These are phyloP conservation scores for Drosophila melanogaster DNA, from an alignment of 1,140 invertebrate genomes.

Conservation along the genomic window DNA sequence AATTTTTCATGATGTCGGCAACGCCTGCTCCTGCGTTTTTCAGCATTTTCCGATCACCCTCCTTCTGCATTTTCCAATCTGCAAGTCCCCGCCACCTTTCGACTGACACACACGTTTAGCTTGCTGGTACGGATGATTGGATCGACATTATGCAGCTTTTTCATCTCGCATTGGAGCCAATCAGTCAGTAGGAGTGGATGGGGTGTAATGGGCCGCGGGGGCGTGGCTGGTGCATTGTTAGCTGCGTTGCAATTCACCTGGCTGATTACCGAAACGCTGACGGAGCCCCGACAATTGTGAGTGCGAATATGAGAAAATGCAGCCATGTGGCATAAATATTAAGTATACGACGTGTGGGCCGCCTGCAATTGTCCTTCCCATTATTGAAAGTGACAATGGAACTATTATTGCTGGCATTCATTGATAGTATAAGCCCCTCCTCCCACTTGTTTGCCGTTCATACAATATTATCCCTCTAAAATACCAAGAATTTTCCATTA, in stretches of 20 bases:
- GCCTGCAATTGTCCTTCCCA: background rate
- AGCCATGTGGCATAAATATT: conserved; percentile 24
- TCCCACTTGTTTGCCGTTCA: background rate
- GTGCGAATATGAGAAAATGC: conserved; percentile 2
- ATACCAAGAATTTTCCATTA: background rate
- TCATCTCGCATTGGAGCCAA: conserved; percentile 35
- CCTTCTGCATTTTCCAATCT: background rate
- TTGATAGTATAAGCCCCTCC: too few species aligned
- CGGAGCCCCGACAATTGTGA: conserved; percentile 16
- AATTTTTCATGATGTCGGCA: conserved; percentile 41
- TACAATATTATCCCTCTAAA: too few species aligned
- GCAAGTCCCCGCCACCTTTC: too few species aligned
- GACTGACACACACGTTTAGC: conserved; percentile 1
- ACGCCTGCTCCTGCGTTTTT: conserved; percentile 12
- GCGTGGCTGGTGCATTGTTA: conserved; percentile 27
- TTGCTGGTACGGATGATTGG: conserved; percentile 34
- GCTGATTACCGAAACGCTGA: conserved; percentile 35
- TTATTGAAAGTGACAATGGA: conserved; percentile 12
- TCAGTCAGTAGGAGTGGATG: conserved; percentile 15
- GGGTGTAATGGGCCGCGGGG: background rate
- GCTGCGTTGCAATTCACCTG: conserved; percentile 28
- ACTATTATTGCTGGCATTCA: background rate
- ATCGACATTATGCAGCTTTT: conserved; percentile 36
- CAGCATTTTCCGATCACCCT: background rate
- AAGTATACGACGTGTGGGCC: conserved; percentile 16